Evolutionary conservation across 2,113 vertebrate genomes (phyloP).

Genomic region (Prunella fulvescens): DNA sequence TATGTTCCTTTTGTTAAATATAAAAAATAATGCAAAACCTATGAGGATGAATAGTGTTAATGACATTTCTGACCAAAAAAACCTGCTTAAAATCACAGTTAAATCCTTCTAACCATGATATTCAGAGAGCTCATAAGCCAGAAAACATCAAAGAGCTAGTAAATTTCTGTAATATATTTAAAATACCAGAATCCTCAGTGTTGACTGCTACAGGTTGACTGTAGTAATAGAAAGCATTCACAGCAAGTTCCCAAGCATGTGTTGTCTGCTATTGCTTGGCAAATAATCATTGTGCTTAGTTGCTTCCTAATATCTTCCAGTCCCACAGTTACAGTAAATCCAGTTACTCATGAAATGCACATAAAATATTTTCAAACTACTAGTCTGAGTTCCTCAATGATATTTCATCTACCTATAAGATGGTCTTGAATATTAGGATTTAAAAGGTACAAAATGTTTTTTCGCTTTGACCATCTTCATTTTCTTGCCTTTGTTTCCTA

Average conservation of each 20-base stretch:
- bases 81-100: not conserved
- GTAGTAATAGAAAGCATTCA: not conserved
- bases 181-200: not conserved
- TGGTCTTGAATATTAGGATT: not conserved
- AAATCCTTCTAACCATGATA: not conserved
- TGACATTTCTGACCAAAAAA: not conserved
- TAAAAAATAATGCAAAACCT: not conserved
- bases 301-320: not conserved
- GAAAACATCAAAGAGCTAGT: not conserved
- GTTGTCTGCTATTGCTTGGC: not conserved
- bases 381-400: not conserved
- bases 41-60: not conserved
- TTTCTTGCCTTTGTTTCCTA: not conserved
- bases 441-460: not conserved
- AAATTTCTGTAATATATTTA: not conserved
- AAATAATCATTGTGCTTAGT: not conserved
- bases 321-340: not conserved
- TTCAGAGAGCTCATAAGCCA: not conserved
- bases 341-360: not conserved
- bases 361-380: not conserved
- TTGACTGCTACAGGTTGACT: not conserved
- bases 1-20: not conserved
- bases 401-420: not conserved
- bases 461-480: not conserved
- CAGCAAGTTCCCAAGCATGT: not conserved